These are phyloP conservation scores for Sprattus sprattus DNA, from an alignment of 2,113 vertebrate species.

Conservation along the genomic window DNA sequence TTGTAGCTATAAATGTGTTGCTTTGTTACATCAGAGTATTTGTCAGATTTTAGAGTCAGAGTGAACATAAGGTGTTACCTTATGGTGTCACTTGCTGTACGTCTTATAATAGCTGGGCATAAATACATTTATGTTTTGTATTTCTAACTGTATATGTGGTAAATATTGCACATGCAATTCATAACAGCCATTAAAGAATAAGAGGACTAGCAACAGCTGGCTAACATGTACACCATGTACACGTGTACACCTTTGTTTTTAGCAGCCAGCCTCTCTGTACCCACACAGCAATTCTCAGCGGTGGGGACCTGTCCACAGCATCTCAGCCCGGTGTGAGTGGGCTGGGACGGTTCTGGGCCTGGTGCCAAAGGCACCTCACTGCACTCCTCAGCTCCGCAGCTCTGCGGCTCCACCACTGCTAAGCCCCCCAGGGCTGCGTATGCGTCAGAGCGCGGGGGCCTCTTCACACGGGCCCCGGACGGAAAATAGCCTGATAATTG, in stretches of 20 bases:
- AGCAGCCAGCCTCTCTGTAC: no score
- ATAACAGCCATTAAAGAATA: neutral
- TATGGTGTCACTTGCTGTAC: neutral
- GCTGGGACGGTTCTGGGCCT: neutral
- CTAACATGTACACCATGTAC: no score
- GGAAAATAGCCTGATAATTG: constrained; percentile 71
- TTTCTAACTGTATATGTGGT: neutral
- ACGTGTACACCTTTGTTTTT: no score
- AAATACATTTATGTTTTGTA: neutral
- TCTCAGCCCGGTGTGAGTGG: neutral
- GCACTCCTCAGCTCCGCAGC: constrained; percentile 17
- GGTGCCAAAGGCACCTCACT: constrained; percentile 35
- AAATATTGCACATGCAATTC: neutral
- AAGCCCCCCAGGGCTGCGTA: neutral
- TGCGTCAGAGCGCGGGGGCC: neutral
- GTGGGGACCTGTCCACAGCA: neutral
- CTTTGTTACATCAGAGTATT: no score
- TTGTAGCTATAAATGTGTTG: no score
- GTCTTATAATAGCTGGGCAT: neutral
- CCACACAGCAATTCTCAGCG: neutral
- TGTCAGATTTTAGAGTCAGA: no score
- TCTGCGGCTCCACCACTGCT: constrained; percentile 2
- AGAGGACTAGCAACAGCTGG: neutral
- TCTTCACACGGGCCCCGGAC: constrained; percentile 44
- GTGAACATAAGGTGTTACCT: no score